phyloP scores from a whole-genome alignment of 2,888 invertebrate genomes.

The Drosophila villosipedis region DNA sequence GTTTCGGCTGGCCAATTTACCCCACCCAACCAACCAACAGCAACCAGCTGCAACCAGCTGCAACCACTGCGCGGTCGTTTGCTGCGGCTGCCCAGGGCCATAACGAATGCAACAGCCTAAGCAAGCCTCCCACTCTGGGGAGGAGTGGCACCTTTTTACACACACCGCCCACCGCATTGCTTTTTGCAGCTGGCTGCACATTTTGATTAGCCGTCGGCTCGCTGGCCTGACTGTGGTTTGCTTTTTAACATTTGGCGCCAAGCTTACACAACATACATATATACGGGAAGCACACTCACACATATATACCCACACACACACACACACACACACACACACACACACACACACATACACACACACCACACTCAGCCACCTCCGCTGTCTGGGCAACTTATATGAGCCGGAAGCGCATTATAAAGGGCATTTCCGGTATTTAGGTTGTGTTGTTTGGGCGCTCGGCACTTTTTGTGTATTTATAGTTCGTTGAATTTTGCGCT shows the following conservation, averaged over 20 bases:
- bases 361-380: slow-evolving; percentile 14
- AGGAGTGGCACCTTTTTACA: slow-evolving; percentile 32
- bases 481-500: slow-evolving; percentile 46
- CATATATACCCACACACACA: too few relatives aligned
- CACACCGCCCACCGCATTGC: slow-evolving; percentile 16
- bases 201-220: slow-evolving; percentile 71
- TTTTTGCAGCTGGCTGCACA: slow-evolving; percentile 76
- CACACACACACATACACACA: background rate
- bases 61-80: slow-evolving; percentile 46
- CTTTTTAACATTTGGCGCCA: slow-evolving; percentile 65
- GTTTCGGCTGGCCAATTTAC: slow-evolving; percentile 29
- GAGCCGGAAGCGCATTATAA: slow-evolving; percentile 80
- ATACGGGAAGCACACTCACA: slow-evolving; percentile 3
- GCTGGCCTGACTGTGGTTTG: slow-evolving; percentile 55
- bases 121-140: slow-evolving; percentile 20
- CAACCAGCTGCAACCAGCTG: slow-evolving; percentile 8
- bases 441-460: slow-evolving; percentile 38
- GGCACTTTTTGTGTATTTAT: slow-evolving; percentile 55
- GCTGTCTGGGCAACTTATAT: slow-evolving; percentile 60
- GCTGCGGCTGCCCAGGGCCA: slow-evolving; percentile 42
- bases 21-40: background rate
- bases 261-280: slow-evolving; percentile 12
- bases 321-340: too few relatives aligned
- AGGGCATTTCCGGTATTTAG: slow-evolving; percentile 80
- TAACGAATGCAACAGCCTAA: slow-evolving; percentile 12